Percentiles rank a stretch among this genome's conserved stretches.
Evolutionary conservation across 2,888 invertebrate species (phyloP).

Genomic region (Chloroclystis v-ata): DNA sequence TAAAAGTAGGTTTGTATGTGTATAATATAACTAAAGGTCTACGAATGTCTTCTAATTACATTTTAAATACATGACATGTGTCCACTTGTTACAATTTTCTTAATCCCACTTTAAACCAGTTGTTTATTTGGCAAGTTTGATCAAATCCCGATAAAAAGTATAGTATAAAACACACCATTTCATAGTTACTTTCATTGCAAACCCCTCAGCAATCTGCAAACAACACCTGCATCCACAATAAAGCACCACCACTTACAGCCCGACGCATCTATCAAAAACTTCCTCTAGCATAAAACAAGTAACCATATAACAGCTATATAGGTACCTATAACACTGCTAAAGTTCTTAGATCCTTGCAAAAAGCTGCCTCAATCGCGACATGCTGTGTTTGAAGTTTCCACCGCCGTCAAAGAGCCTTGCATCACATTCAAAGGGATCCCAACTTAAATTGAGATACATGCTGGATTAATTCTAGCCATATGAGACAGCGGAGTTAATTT

Average conservation of each 20-base stretch:
- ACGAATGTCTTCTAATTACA: no score
- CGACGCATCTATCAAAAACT: neutral
- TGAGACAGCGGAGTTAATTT: neutral
- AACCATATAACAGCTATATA: neutral
- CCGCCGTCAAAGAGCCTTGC: constrained; percentile 16
- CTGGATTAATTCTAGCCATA: constrained; percentile 20
- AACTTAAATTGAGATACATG: constrained; percentile 25
- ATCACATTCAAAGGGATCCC: constrained; percentile 14
- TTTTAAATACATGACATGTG: no score
- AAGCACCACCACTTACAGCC: neutral
- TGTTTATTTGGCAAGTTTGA: no score
- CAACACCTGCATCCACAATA: neutral
- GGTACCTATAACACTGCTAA: neutral
- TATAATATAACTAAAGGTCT: no score
- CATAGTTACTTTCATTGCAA: no score
- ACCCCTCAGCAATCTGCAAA: no score
- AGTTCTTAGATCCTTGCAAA: neutral
- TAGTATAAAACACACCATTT: no score
- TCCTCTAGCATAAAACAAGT: neutral
- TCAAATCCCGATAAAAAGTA: no score
- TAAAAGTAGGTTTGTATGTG: no score
- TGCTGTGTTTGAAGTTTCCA: constrained; percentile 9
- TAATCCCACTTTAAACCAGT: no score
- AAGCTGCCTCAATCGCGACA: constrained; percentile 5
- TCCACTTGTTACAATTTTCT: no score